Base-by-base conservation (phyloP, 2,888 invertebrate genomes). In the Chloroclysta siterata region DNA sequence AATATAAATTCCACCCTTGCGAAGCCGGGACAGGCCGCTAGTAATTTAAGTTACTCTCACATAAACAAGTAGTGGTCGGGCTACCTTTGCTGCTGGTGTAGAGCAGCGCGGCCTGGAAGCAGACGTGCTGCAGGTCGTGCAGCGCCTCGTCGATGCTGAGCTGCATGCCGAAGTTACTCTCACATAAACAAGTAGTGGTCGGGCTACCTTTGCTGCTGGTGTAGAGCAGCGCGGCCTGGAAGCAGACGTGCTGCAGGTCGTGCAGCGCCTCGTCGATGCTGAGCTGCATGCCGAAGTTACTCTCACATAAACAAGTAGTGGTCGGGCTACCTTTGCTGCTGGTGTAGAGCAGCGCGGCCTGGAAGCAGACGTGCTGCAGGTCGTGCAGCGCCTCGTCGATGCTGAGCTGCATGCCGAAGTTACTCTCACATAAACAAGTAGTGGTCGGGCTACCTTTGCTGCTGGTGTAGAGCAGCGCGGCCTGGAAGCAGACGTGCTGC, bases 121-220 rank as follows among this genome's bases (percentile, higher is more conserved):
- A 98, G 55, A 98, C 97, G 44, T 95, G 96, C 83, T 97, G 97
- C 13, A 97, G 94, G 75, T 99, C 99, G 0, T 96, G 93, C 4
- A 99, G 91, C 72, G 95, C 96, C 87, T 99, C 99, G 72, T 99
- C 99, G 58, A 99, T 98, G 1, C 98, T 95, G 68, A 99, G 96
- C 93, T 99, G 99, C 97, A 99, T 99, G 53, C 98, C 99, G 87
- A n/a, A n/a, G n/a, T n/a, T n/a, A n/a, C n/a, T n/a, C n/a, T n/a
- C n/a, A n/a, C n/a, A n/a, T n/a, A n/a, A n/a, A n/a, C n/a, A n/a
- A n/a, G n/a, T n/a, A n/a, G n/a, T n/a, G n/a, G n/a, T n/a, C n/a
- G n/a, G n/a, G n/a, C n/a, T n/a, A 90, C 92, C 92, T 90, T 90
- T 92, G 75, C 92, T 92, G 72, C 91, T 99, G 1, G 99, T 99